phyloP scores from a whole-genome alignment of 2,113 vertebrate species.

The Neotoma lepida region DNA sequence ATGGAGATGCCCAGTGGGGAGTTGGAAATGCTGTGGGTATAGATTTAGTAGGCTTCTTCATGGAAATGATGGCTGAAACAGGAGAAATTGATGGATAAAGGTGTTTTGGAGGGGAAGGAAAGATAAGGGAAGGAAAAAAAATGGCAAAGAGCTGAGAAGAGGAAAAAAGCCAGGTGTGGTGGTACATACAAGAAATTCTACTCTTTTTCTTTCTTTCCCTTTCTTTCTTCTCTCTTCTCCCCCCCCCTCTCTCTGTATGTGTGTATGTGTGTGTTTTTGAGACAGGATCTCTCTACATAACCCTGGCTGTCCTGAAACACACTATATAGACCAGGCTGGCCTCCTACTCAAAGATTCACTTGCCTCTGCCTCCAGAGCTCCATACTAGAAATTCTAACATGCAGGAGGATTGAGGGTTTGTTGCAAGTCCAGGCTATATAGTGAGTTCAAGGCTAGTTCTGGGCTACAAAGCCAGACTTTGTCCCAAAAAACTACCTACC shows the following conservation, averaged over 20 bases:
- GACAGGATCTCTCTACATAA: not conserved
- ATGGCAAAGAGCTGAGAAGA: not conserved
- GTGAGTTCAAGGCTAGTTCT: not conserved
- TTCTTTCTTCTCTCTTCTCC: accelerated
- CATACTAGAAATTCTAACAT: not conserved
- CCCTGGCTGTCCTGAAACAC: not conserved
- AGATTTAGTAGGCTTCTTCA: slow-evolving; percentile 51
- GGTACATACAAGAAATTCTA: not conserved
- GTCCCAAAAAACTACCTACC: not conserved
- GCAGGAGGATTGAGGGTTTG: not conserved
- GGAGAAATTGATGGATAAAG: slow-evolving; percentile 49
- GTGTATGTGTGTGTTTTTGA: no score
- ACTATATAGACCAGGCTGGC: not conserved
- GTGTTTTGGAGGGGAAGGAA: not conserved
- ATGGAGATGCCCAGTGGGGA: slow-evolving; percentile 74
- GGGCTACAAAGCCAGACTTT: not conserved
- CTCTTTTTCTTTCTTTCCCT: not conserved
- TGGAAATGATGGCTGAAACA: slow-evolving; percentile 49
- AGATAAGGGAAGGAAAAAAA: not conserved
- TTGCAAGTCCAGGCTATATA: not conserved
- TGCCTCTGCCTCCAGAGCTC: not conserved
- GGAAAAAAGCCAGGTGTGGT: not conserved
- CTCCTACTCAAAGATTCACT: not conserved
- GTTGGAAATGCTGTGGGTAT: slow-evolving; percentile 51
- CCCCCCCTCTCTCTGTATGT: not conserved